Evolutionary conservation across 2,888 invertebrate species (phyloP), one percentile per base, ranked within the genome.

Genomic region (Perizoma affinitatum): DNA sequence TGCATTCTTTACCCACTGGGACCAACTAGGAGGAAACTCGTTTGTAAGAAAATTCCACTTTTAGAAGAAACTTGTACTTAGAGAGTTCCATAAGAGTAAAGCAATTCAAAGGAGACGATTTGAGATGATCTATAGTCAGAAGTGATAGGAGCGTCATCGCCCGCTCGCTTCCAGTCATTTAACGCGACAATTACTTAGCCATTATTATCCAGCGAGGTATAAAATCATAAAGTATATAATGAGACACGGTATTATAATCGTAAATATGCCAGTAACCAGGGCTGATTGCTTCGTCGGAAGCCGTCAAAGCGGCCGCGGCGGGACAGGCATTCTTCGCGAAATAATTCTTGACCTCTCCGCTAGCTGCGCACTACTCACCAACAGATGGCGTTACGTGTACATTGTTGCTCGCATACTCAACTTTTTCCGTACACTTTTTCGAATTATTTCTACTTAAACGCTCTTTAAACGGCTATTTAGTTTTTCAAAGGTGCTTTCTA

Each of bases 241-340:
- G 87, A 88, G 87, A 84, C 87, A 81, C 80, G 83, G 90, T 91
- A 90, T 91, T 91, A 91, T 90, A 90, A 91, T 90, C 90, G 87
- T 91, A 91, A 92, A 92, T 91, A 91, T 89, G 87, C 82, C 87
- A 81, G 87, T 90, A 91, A 91, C 86, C 86, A 86, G 90, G 86
- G 75, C 87, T 90, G 92, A 92, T 92, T 91, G 88, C 90, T 87
- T 87, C 88, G 90, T 89, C 87, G 91, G 91, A 87, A 89, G 76
- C 79, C 87, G 83, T 91, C 92, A 92, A 92, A 92, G 92, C 82
- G 72, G 76, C 89, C 89, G 90, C 88, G 76, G 78, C 79, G 81
- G 79, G 84, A 75, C 83, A 74, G 66, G 77, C 84, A 92, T 91
- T 89, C 90, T 79, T 81, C 74, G 76, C 78, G 66, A 83, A 87